Evolutionary conservation across 2,113 vertebrate genomes (phyloP).

Genomic region (Chloebia gouldiae): DNA sequence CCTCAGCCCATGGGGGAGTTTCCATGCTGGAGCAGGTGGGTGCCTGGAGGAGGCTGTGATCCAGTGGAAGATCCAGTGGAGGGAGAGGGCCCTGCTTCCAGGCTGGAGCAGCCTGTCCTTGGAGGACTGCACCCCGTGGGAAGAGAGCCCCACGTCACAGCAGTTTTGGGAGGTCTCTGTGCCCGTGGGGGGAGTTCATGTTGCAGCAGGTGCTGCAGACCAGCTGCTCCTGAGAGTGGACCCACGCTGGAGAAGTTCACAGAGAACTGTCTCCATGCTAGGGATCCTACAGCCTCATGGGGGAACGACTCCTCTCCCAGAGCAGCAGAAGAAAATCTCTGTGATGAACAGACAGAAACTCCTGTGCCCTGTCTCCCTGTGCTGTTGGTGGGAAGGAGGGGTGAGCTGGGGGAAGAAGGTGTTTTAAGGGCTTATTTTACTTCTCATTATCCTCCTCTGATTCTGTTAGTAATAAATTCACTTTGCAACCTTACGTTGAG

Average conservation of each 20-base stretch:
- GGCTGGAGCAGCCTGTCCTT: background rate
- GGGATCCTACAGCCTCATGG: background rate
- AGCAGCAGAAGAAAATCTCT: background rate
- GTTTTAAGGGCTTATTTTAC: background rate
- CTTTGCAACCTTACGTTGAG: accelerated
- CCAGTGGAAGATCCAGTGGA: background rate
- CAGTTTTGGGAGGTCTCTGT: background rate
- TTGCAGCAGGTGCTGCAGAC: background rate
- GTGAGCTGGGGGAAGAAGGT: background rate
- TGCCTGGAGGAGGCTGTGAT: background rate
- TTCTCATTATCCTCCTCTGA: background rate
- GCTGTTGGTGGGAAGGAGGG: background rate
- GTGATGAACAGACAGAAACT: background rate
- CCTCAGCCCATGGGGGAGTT: background rate
- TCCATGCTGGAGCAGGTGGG: background rate
- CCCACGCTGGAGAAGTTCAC: background rate
- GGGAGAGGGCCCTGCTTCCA: background rate
- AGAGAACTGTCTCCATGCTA: accelerated
- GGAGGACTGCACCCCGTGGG: background rate
- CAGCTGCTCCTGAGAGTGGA: too few species aligned
- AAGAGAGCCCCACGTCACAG: accelerated
- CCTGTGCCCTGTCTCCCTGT: background rate
- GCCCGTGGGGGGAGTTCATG: accelerated
- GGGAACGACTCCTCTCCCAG: background rate
- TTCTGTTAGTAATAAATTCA: background rate